Conservation (phyloP, 2,113 vertebrate species). For the Oryzias melastigma region DNA sequence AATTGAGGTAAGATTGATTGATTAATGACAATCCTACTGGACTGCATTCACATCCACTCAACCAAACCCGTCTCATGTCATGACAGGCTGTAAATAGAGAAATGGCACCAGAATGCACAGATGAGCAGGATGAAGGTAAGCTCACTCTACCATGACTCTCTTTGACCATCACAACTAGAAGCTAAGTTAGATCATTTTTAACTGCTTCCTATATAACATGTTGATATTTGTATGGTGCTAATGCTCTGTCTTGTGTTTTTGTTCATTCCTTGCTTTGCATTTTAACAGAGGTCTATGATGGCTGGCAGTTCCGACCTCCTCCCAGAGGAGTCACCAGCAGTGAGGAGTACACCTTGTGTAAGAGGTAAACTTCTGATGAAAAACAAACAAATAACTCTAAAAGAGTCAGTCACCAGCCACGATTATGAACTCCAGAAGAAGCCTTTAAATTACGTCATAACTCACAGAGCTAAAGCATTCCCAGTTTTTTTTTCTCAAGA, state of each 20-base stretch:
- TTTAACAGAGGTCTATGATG: conserved; percentile 81
- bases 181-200: too few relatives aligned
- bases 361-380: conserved; percentile 80
- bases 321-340: conserved; percentile 97
- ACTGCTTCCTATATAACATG: too few relatives aligned
- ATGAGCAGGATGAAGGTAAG: conserved; percentile 80
- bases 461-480: too few relatives aligned
- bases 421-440: too few relatives aligned
- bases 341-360: conserved; percentile 96
- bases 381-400: too few relatives aligned
- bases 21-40: too few relatives aligned
- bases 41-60: background rate
- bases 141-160: background rate
- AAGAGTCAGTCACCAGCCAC: background rate
- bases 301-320: conserved; percentile 96
- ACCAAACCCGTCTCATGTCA: conserved; percentile 1
- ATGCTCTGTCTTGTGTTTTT: background rate
- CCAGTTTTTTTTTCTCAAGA: too few relatives aligned
- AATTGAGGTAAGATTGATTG: conserved; percentile 85
- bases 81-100: conserved; percentile 72
- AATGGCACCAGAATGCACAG: conserved; percentile 71
- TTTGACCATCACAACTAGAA: background rate
- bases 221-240: background rate
- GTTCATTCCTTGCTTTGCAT: conserved; percentile 31
- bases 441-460: too few relatives aligned